Percentiles rank a stretch among this genome's conserved stretches.
Evolutionary conservation across 2,888 invertebrate species (phyloP).

Genomic region (Stenoptilia bipunctidactyla): DNA sequence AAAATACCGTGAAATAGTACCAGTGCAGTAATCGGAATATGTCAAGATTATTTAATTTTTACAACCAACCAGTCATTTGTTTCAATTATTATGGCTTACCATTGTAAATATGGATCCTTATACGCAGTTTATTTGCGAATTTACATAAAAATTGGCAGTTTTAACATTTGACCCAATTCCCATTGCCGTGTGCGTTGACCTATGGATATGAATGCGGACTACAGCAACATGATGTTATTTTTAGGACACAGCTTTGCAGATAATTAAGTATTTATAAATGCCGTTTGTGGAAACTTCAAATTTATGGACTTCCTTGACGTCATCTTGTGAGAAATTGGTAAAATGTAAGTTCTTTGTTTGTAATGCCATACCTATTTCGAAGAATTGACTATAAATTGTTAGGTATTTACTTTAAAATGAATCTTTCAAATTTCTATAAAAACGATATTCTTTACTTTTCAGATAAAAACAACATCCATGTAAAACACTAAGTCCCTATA

Average conservation of each 20-base stretch:
- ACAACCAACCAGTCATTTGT: background rate
- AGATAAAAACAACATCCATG: background rate
- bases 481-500: too few relatives aligned
- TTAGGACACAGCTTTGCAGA: constrained; percentile 66
- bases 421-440: too few relatives aligned
- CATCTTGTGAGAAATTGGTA: constrained; percentile 30
- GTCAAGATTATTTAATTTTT: too few relatives aligned
- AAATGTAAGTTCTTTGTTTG: constrained; percentile 58
- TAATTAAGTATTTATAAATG: constrained; percentile 66
- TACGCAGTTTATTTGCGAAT: background rate
- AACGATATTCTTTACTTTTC: too few relatives aligned
- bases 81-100: background rate
- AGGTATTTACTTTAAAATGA: too few relatives aligned
- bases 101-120: too few relatives aligned
- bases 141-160: constrained; percentile 15
- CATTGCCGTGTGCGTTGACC: constrained; percentile 62
- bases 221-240: constrained; percentile 54
- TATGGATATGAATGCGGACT: constrained; percentile 62
- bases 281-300: constrained; percentile 30
- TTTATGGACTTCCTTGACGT: constrained; percentile 15
- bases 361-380: too few relatives aligned
- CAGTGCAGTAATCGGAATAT: too few relatives aligned
- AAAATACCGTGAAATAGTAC: too few relatives aligned
- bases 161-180: constrained; percentile 66
- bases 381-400: too few relatives aligned